phyloP scores from a whole-genome alignment of 2,888 invertebrate genomes.

The Pollenia griseotomentosa region DNA sequence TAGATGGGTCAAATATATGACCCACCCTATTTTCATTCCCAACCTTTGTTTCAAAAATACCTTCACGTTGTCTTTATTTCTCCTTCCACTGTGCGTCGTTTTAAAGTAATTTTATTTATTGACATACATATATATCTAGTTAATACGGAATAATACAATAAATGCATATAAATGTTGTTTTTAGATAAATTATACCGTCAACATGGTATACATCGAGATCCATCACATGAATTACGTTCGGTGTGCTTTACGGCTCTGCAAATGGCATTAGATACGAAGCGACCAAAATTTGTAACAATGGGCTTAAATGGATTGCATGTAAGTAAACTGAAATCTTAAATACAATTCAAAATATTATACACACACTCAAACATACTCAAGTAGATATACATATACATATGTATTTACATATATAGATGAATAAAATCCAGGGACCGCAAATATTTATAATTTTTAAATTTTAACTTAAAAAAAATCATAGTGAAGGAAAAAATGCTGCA shows the following conservation, averaged over 20 bases:
- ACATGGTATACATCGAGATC: conserved; percentile 90
- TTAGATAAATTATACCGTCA: conserved; percentile 92
- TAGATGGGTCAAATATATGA: too few species aligned
- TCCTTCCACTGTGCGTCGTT: background rate
- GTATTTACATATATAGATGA: too few species aligned
- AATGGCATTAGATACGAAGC: conserved; percentile 93
- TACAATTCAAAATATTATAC: conserved; percentile 15
- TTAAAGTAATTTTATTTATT: background rate
- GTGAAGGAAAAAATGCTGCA: too few species aligned
- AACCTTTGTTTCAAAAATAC: too few species aligned
- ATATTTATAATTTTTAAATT: too few species aligned
- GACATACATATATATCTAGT: conserved; percentile 4
- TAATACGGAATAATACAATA: background rate
- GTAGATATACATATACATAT: conserved; percentile 24
- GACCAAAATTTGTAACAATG: conserved; percentile 92
- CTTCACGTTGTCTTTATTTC: too few species aligned
- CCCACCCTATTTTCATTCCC: too few species aligned
- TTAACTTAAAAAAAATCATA: too few species aligned
- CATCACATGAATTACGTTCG: conserved; percentile 92
- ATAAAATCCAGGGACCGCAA: too few species aligned
- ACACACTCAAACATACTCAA: conserved; percentile 3
- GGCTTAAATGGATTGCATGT: conserved; percentile 96
- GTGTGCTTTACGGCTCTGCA: conserved; percentile 94
- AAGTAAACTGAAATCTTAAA: conserved; percentile 82
- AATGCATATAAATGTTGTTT: conserved; percentile 84